Evolutionary conservation across 1,140 invertebrate genomes (phyloP).

Genomic region (Colletes gigas): DNA sequence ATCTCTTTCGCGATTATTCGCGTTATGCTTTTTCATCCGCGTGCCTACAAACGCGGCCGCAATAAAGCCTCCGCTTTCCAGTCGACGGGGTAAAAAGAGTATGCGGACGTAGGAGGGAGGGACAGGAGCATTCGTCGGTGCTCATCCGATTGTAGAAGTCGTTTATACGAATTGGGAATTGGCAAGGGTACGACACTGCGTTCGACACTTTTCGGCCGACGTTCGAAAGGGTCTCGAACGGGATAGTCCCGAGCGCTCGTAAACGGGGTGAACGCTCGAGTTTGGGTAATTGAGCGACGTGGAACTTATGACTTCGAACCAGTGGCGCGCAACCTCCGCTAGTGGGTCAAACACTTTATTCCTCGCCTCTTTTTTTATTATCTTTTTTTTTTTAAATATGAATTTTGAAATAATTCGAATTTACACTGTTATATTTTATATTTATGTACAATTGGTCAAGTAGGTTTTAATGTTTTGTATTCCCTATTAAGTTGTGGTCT

Average conservation of each 20-base stretch:
- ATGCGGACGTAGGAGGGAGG: background rate
- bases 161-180: conserved; percentile 10
- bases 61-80: background rate
- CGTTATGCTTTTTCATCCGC: conserved; percentile 46
- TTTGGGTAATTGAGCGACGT: conserved; percentile 24
- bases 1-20: conserved; percentile 1
- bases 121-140: conserved; percentile 12
- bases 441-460: too few relatives aligned
- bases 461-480: too few relatives aligned
- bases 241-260: background rate
- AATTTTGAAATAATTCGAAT: too few relatives aligned
- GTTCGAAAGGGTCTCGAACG: background rate
- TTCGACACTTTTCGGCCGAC: conserved; percentile 25
- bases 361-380: background rate
- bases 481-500: too few relatives aligned
- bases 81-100: too few relatives aligned
- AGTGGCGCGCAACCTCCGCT: background rate
- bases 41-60: conserved; percentile 22
- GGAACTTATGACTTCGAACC: conserved; percentile 36
- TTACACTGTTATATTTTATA: too few relatives aligned
- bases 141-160: conserved; percentile 21
- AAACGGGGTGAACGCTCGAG: background rate
- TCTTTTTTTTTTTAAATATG: too few relatives aligned
- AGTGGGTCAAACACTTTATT: too few relatives aligned
- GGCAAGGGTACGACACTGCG: background rate